These are phyloP conservation scores for Ophiothrix spiculata DNA, from an alignment of 35 echinoderm and acorn worm species.

Conservation along the genomic window DNA sequence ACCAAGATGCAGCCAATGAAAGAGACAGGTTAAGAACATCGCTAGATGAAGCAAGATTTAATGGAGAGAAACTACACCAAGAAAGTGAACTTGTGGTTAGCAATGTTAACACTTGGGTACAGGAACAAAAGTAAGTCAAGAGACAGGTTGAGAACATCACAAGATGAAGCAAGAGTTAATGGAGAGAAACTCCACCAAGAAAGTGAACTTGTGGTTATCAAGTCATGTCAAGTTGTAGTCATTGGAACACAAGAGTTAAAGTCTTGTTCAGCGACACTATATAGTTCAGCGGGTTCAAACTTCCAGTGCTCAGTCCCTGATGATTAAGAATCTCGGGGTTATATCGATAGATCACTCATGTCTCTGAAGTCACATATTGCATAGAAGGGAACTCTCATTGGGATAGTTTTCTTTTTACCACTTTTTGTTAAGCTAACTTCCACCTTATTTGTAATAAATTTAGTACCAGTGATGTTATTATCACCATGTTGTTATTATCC, in stretches of 20 bases:
- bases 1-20: conserved; percentile 57
- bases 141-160: conserved; percentile 67
- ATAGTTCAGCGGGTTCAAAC: too few species aligned
- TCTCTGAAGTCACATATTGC: too few species aligned
- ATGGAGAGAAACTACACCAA: conserved; percentile 85
- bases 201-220: conserved; percentile 86
- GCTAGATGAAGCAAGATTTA: conserved; percentile 66
- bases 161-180: conserved; percentile 71
- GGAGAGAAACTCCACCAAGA: conserved; percentile 90
- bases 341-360: too few species aligned
- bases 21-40: conserved; percentile 74
- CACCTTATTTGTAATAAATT: too few species aligned
- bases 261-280: too few species aligned
- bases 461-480: too few species aligned
- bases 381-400: too few species aligned
- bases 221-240: conserved; percentile 92
- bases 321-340: too few species aligned
- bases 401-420: too few species aligned
- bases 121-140: conserved; percentile 86
- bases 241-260: conserved; percentile 88
- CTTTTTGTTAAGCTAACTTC: too few species aligned
- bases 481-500: too few species aligned
- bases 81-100: conserved; percentile 96
- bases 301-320: too few species aligned
- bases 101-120: conserved; percentile 98